Conservation (phyloP, 2,113 vertebrate genomes). For the Cephalophus harveyi region DNA sequence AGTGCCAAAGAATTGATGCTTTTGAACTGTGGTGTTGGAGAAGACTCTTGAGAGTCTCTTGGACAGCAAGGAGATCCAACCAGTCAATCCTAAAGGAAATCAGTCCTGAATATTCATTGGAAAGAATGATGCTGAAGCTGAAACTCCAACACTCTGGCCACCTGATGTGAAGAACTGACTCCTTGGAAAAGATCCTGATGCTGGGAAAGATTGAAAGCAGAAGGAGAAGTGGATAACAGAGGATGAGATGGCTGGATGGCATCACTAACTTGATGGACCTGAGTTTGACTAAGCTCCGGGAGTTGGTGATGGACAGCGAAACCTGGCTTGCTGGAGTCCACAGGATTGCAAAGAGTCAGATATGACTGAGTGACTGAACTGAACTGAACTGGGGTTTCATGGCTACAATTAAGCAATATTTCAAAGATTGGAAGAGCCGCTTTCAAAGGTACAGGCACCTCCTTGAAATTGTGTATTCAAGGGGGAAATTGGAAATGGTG, state of each 20-base stretch:
- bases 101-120: neutral
- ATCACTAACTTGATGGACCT: neutral
- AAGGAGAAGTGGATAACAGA: neutral
- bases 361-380: neutral
- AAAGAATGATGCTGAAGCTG: neutral
- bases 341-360: neutral
- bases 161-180: neutral
- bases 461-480: constrained; percentile 60
- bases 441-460: constrained; percentile 55
- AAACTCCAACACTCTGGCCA: neutral
- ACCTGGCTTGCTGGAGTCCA: neutral
- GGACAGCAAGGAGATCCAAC: neutral
- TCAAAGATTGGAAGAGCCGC: constrained; percentile 55
- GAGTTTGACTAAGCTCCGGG: neutral
- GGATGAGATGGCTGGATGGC: neutral
- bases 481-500: constrained; percentile 55
- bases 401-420: constrained; percentile 50
- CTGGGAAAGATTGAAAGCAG: neutral
- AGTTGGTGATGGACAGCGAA: neutral
- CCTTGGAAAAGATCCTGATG: neutral
- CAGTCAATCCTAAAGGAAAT: neutral
- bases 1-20: neutral
- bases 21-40: neutral
- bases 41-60: neutral
- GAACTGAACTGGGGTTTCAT: constrained; percentile 1